A percentile compares a stretch with the other conserved stretches of the same genome.
These are phyloP conservation scores for Resseliella maxima DNA, from an alignment of 2,888 invertebrate genomes.

Conservation along the genomic window DNA sequence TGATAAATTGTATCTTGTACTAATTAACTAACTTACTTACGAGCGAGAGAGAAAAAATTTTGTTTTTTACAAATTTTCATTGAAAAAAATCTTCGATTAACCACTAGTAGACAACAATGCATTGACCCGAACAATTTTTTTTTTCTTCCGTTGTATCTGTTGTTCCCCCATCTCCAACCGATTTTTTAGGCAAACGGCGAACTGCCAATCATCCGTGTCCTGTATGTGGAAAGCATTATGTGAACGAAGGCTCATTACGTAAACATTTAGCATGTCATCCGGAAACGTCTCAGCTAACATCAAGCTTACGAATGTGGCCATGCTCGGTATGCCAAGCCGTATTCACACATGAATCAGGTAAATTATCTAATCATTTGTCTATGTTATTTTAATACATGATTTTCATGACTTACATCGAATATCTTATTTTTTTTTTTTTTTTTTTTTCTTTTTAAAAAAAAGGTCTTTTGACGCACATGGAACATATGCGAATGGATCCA, in stretches of 20 bases:
- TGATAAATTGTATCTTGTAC: too few species aligned
- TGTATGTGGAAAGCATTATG: conserved; percentile 95
- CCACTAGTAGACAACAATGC: conserved; percentile 58
- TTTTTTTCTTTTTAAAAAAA: conserved; percentile 62
- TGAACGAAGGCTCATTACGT: conserved; percentile 91
- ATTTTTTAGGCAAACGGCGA: conserved; percentile 92
- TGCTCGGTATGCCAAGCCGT: conserved; percentile 96
- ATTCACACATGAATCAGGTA: conserved; percentile 94
- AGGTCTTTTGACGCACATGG: conserved; percentile 94
- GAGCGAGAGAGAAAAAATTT: too few species aligned
- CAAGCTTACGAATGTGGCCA: conserved; percentile 93
- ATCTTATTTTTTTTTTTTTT: conserved; percentile 60
- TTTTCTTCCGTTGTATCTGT: conserved; percentile 60
- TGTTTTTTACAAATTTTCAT: too few species aligned
- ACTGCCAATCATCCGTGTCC: conserved; percentile 96
- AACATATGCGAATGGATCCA: conserved; percentile 96
- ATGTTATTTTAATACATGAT: neutral
- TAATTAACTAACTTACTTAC: neutral
- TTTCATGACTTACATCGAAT: too few species aligned
- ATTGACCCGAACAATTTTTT: conserved; percentile 61
- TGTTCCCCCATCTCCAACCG: conserved; percentile 68
- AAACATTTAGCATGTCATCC: conserved; percentile 95
- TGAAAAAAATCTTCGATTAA: neutral
- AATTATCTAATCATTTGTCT: too few species aligned
- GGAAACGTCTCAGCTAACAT: conserved; percentile 86